Base-by-base conservation (phyloP, 2,888 invertebrate species). In the Caenorhabditis drosophilae region DNA sequence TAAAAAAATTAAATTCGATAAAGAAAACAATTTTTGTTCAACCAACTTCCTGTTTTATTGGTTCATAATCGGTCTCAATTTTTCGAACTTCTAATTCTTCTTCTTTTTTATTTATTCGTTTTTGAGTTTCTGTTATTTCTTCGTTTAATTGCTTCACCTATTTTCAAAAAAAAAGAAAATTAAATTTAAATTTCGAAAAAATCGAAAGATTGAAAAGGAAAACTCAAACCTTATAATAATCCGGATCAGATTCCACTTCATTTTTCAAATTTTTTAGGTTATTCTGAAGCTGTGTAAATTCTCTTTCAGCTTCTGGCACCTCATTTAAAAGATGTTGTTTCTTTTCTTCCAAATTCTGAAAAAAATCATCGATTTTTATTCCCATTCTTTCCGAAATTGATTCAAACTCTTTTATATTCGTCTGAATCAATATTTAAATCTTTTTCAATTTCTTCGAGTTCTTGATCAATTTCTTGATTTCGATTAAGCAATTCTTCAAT, bases 21-120 rank as follows among this genome's bases (percentile, higher is more conserved):
- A 36, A 40, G 26, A 38, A 34, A 20, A 15, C n/a, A 26, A 41
- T n/a, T n/a, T 9, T n/a, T 26, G 16, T 9, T n/a, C n/a, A n/a
- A n/a, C n/a, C n/a, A n/a, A 77, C 79, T 49, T 74, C 53, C n/a
- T 63, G 42, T 54, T 77, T 79, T 1, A 68, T 46, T 7, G 46
- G 23, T 26, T 70, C 56, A 38, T 67, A 77, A 44, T 79, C 63
- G 22, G 52, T 55, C 44, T 76, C 72, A n/a, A 62, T 60, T 20
- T 57, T 56, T 40, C 60, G 57, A 20, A 67, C 48, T 4, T 47
- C 60, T 18, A 62, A 20, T 16, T 66, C 57, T 35, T 57, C 25
- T 11, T 9, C 60, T 41, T 66, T 54, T 2, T 48, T 52, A 15
- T 67, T 52, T 26, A 62, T 54, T 23, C 63, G 61, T 34, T 67